phyloP scores from a whole-genome alignment of 2,888 invertebrate species.

The Alentia gelatinosa region DNA sequence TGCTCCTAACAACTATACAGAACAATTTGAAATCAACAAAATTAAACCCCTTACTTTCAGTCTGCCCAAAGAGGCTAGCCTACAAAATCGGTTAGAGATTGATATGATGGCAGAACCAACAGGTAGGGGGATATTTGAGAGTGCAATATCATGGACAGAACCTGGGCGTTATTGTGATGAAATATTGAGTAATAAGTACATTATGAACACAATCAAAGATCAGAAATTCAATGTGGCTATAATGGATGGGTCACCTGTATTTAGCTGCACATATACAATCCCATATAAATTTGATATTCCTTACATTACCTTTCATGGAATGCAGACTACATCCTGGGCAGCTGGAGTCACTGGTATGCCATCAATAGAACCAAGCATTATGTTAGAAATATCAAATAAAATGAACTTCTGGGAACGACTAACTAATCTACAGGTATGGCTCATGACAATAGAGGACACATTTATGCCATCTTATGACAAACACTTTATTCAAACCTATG shows the following conservation, averaged over 20 bases:
- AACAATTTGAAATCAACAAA: background rate
- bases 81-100: background rate
- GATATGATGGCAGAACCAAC: background rate
- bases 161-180: background rate
- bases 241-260: background rate
- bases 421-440: background rate
- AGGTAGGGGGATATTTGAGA: background rate
- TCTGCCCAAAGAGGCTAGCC: background rate
- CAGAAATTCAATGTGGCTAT: constrained; percentile 31
- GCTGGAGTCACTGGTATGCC: constrained; percentile 47
- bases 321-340: background rate
- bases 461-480: background rate
- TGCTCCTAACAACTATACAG: background rate
- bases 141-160: background rate
- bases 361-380: constrained; percentile 37
- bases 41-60: background rate
- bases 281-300: constrained; percentile 55
- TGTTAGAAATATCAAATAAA: background rate
- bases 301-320: constrained; percentile 6
- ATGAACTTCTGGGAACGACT: constrained; percentile 48
- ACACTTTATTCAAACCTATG: background rate
- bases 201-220: constrained; percentile 23
- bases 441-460: background rate
- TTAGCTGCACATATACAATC: background rate
- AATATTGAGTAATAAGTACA: background rate